Base-by-base conservation (phyloP, 2,113 vertebrate genomes). In the Glaucomys volans region DNA sequence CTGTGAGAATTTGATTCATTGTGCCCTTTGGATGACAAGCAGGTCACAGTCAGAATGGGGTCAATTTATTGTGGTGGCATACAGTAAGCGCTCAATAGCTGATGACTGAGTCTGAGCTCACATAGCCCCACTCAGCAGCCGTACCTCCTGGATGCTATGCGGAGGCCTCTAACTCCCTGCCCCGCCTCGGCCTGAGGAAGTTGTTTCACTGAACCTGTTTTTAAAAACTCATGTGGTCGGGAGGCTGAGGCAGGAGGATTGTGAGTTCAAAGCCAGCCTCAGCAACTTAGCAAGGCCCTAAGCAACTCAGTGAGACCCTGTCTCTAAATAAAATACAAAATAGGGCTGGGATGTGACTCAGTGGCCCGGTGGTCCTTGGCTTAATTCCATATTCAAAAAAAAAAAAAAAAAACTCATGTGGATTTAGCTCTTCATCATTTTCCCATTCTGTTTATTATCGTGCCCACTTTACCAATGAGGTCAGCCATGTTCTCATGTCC, bases 71-170 rank as follows among this genome's bases (percentile, higher is more conserved):
- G 54, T 54, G 77, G 40, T 22, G 7, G 40, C 37, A 90, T 35
- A 62, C 32, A 90, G 75, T 62, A 79, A 16, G 35, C 8, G 42
- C 80, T 80, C 50, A 84, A 1, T 62, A 40, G 17, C 17, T 85
- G 59, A 24, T 81, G 42, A 16, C 20, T 8, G 47, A 76, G 20
- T 20, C 44, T 18, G 72, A 54, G 30, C 47, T 75, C 35, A 35
- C 11, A 7, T 4, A 44, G 4, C 20, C 22, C 32, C 0, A 1
- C 37, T 76, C 1, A 0, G n/a, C 85, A 16, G 8, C 77, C 66
- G 10, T 26, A 20, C 24, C 82, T 77, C 52, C 26, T 59, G 37
- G 26, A 42, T 69, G 32, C 42, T 66, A 28, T 89, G 11, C n/a
- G 54, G 86, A 76, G 50, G 18, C 62, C 20, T 47, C 26, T 22